Percentiles rank a stretch among this genome's conserved stretches.
Conservation (phyloP, 2,113 vertebrate species). For the Heteronetta atricapilla region DNA sequence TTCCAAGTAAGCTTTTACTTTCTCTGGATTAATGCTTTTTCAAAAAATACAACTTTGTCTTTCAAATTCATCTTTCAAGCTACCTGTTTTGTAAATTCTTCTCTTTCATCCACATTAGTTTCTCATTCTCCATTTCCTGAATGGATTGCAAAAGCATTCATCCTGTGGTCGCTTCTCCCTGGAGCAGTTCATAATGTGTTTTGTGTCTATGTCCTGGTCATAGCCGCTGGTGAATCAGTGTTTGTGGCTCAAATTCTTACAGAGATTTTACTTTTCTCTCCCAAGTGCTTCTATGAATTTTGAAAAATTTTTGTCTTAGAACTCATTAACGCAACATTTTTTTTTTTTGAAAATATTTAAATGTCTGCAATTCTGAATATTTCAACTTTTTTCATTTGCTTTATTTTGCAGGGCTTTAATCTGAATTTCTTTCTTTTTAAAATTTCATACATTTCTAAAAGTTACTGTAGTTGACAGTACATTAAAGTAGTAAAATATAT, state of each 20-base stretch:
- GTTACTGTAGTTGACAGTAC: background rate
- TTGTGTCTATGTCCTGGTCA: background rate
- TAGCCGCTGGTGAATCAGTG: background rate
- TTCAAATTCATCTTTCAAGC: background rate
- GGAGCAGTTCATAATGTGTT: background rate
- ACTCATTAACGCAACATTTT: background rate
- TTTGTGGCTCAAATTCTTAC: background rate
- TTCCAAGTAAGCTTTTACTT: background rate
- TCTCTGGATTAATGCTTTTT: slow-evolving; percentile 10
- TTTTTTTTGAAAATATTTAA: background rate
- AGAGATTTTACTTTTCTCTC: background rate
- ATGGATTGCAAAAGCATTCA: background rate
- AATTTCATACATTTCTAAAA: background rate
- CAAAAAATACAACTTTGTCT: background rate
- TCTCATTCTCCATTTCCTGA: background rate
- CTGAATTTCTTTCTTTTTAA: background rate
- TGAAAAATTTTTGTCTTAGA: background rate
- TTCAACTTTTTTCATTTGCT: background rate
- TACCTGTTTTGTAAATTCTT: background rate
- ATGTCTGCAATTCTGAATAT: background rate
- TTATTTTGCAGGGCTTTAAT: background rate
- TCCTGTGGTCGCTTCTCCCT: background rate
- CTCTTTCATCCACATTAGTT: background rate
- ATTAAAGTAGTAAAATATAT: background rate
- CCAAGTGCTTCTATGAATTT: background rate